Evolutionary conservation across 2,888 invertebrate species (phyloP).

Genomic region (Holacanthella duospinosa): DNA sequence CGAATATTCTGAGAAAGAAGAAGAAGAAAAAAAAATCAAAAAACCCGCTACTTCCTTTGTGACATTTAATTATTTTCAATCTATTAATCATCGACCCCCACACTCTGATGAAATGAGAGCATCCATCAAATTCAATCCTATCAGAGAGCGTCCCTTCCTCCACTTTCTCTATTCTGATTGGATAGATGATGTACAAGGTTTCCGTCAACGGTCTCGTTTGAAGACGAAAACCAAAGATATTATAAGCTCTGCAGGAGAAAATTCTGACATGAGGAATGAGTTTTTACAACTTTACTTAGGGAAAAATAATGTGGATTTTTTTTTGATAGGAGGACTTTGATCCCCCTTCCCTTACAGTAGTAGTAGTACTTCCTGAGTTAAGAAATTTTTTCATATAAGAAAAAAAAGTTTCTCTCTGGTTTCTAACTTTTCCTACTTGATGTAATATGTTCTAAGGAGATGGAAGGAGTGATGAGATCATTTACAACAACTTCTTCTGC

Average conservation of each 20-base stretch:
- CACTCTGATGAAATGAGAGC: neutral
- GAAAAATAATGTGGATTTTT: constrained; percentile 2
- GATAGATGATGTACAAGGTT: too few relatives aligned
- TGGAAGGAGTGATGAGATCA: constrained; percentile 3
- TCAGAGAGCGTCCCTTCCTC: too few relatives aligned
- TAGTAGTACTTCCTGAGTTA: too few relatives aligned
- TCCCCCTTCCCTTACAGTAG: too few relatives aligned
- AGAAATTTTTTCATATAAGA: neutral
- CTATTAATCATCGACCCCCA: neutral
- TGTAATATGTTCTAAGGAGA: neutral
- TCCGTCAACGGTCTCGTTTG: neutral
- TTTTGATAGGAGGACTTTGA: neutral
- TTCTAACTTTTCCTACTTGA: neutral
- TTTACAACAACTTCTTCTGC: neutral
- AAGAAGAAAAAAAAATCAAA: too few relatives aligned
- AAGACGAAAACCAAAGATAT: neutral
- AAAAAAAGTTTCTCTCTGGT: neutral
- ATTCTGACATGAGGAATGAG: constrained; percentile 5
- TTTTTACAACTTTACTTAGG: constrained; percentile 4
- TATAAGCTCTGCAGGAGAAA: too few relatives aligned
- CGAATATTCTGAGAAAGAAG: too few relatives aligned
- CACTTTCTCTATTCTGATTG: neutral
- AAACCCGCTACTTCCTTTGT: too few relatives aligned
- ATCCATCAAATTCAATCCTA: neutral
- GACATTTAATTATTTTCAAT: constrained; percentile 3